These are phyloP conservation scores for Hemicrepidius hirtus DNA, from an alignment of 2,888 invertebrate species.

Conservation along the genomic window DNA sequence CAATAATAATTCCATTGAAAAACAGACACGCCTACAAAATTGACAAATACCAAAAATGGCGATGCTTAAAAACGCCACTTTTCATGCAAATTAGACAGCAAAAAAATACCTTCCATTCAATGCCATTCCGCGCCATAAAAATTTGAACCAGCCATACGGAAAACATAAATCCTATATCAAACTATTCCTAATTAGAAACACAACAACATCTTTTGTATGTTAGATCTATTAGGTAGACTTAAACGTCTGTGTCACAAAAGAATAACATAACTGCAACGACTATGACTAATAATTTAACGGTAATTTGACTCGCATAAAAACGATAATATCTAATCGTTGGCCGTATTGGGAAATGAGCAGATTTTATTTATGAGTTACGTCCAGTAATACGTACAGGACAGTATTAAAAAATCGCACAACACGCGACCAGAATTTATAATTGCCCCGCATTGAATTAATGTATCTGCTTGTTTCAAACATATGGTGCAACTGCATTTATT, in stretches of 20 bases:
- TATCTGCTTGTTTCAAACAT: slow-evolving; percentile 39
- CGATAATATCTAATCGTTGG: slow-evolving; percentile 28
- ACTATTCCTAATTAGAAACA: slow-evolving; percentile 14
- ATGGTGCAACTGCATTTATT: slow-evolving; percentile 46
- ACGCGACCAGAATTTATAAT: slow-evolving; percentile 48
- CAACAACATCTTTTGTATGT: slow-evolving; percentile 8
- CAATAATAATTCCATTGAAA: not conserved
- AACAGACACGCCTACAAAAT: slow-evolving; percentile 14
- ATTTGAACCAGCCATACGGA: slow-evolving; percentile 6
- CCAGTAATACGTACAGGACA: slow-evolving; percentile 37
- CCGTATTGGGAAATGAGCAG: slow-evolving; percentile 27
- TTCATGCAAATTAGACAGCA: slow-evolving; percentile 23
- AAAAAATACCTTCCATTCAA: slow-evolving; percentile 13
- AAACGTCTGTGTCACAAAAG: not conserved
- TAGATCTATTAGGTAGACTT: not conserved
- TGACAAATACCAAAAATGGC: slow-evolving; percentile 21
- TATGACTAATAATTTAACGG: slow-evolving; percentile 23
- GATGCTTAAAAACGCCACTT: slow-evolving; percentile 23
- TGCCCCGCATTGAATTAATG: slow-evolving; percentile 45
- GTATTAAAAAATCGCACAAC: slow-evolving; percentile 39
- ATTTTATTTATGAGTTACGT: slow-evolving; percentile 41
- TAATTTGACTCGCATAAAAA: slow-evolving; percentile 17
- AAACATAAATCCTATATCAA: slow-evolving; percentile 13
- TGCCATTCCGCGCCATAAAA: slow-evolving; percentile 10
- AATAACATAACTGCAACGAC: slow-evolving; percentile 18